These are phyloP conservation scores for Dynastes tityus DNA, from an alignment of 2,888 invertebrate genomes.

Conservation along the genomic window DNA sequence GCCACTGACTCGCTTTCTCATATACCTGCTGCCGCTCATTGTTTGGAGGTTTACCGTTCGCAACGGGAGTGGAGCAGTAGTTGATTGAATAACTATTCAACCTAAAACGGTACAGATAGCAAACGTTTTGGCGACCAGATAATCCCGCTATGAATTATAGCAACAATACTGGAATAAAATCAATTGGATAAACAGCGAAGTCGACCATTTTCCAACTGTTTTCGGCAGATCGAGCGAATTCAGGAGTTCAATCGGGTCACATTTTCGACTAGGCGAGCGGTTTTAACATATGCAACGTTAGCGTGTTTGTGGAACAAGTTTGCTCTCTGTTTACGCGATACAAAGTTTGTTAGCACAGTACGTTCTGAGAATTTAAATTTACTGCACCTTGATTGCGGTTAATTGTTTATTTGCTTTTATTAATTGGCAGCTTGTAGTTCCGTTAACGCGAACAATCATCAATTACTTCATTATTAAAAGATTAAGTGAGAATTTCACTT, in stretches of 20 bases:
- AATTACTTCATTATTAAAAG: no score
- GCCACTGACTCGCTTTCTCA: no score
- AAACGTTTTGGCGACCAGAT: not conserved
- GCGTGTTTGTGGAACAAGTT: constrained; percentile 11
- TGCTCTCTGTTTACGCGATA: constrained; percentile 4
- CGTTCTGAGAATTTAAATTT: constrained; percentile 4
- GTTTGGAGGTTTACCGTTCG: no score
- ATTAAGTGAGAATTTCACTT: no score
- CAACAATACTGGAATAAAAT: not conserved
- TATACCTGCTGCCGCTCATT: no score
- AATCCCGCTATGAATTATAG: constrained; percentile 4
- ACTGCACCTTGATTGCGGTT: not conserved
- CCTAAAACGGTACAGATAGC: not conserved
- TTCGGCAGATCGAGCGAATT: not conserved
- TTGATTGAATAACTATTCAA: not conserved
- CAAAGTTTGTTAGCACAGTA: constrained; percentile 10
- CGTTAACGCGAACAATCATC: not conserved
- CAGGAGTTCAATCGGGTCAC: not conserved
- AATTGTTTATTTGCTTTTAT: not conserved
- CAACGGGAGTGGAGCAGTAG: no score
- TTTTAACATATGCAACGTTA: constrained; percentile 14
- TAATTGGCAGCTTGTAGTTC: not conserved
- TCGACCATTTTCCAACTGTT: constrained; percentile 4
- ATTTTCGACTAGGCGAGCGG: constrained; percentile 6
- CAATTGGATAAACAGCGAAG: not conserved